Conservation (phyloP, 2,113 vertebrate genomes). For the Nanorana parkeri region DNA sequence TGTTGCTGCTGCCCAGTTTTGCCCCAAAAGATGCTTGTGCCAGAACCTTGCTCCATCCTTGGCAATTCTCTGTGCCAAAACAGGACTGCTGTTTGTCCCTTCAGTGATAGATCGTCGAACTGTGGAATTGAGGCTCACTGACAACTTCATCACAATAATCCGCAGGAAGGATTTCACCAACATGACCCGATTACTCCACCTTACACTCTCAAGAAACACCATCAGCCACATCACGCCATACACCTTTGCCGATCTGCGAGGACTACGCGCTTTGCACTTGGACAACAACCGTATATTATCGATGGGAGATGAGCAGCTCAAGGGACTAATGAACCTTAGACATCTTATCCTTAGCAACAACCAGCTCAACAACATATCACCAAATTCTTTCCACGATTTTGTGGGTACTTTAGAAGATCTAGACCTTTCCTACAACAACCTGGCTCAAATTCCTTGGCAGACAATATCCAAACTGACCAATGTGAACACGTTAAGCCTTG, state of each 20-base stretch:
- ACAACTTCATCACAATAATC: constrained; percentile 84
- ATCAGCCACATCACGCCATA: constrained; percentile 80
- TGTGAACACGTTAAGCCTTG: constrained; percentile 81
- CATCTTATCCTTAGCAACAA: constrained; percentile 84
- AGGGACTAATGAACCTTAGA: constrained; percentile 78
- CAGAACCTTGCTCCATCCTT: constrained; percentile 83
- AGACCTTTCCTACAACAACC: constrained; percentile 83
- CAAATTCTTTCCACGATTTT: constrained; percentile 81
- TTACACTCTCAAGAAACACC: constrained; percentile 82
- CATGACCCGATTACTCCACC: constrained; percentile 84
- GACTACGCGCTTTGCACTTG: constrained; percentile 80
- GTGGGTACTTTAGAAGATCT: constrained; percentile 81
- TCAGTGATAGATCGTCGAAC: constrained; percentile 81
- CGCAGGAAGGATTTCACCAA: constrained; percentile 82
- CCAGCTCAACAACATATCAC: constrained; percentile 79
- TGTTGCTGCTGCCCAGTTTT: constrained; percentile 70
- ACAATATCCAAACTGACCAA: constrained; percentile 75
- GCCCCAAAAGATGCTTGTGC: constrained; percentile 82
- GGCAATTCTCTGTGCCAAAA: constrained; percentile 83
- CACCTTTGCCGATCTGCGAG: constrained; percentile 79
- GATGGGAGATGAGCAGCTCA: constrained; percentile 78
- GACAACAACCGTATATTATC: constrained; percentile 79
- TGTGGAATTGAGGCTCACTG: constrained; percentile 81
- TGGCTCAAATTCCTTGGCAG: constrained; percentile 79
- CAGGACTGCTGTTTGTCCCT: constrained; percentile 81